Conservation (phyloP, 1,140 invertebrate genomes). For the Wiebesia pumilae region DNA sequence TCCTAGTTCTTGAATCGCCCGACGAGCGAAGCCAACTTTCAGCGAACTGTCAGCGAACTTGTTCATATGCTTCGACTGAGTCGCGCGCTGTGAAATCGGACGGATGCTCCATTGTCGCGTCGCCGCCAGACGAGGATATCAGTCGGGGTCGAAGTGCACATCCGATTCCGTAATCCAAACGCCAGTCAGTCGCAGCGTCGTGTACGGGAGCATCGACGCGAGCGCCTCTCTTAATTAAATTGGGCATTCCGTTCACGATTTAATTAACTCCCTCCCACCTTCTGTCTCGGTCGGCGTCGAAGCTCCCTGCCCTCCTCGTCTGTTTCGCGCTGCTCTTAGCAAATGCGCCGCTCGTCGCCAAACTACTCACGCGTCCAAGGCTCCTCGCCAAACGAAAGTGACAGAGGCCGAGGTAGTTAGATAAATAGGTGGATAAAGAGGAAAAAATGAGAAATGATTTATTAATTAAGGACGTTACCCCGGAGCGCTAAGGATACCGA, state of each 20-base stretch:
- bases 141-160: not conserved
- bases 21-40: no score
- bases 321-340: not conserved
- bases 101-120: not conserved
- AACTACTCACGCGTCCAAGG: no score
- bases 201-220: not conserved
- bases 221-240: slow-evolving; percentile 59
- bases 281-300: not conserved
- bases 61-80: not conserved
- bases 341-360: not conserved
- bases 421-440: no score
- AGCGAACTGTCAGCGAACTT: not conserved
- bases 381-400: not conserved
- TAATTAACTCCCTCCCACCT: slow-evolving; percentile 57
- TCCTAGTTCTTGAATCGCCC: no score
- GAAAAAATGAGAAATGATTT: slow-evolving; percentile 22
- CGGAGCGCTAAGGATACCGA: not conserved
- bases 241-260: slow-evolving; percentile 55
- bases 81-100: not conserved
- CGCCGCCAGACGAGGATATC: not conserved
- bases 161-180: slow-evolving; percentile 38
- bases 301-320: not conserved
- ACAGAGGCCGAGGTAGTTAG: not conserved
- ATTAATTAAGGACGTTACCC: slow-evolving; percentile 25
- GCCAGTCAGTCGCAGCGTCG: not conserved